These are phyloP conservation scores for Coilia nasus DNA, from an alignment of 2,797 vertebrate species.

Conservation along the genomic window DNA sequence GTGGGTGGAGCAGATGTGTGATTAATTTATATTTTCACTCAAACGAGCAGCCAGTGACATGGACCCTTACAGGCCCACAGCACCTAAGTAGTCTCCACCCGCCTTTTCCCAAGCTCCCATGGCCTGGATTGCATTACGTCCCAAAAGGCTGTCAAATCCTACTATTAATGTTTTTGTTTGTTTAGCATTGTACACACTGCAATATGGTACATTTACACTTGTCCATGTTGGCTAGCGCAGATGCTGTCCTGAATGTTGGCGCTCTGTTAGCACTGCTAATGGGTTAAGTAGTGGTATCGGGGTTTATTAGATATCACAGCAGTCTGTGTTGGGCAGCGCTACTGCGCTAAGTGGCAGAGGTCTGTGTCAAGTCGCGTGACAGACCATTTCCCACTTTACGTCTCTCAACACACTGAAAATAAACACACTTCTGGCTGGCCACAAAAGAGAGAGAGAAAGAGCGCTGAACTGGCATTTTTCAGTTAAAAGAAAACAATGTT, in stretches of 20 bases:
- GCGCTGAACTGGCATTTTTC: not conserved
- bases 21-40: constrained; percentile 56
- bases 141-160: not conserved
- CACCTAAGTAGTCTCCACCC: not conserved
- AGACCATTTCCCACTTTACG: not conserved
- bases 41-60: constrained; percentile 45
- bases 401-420: constrained; percentile 15
- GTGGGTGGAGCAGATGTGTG: constrained; percentile 25
- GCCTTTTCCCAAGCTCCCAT: not conserved
- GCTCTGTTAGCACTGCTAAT: not conserved
- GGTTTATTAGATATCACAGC: not conserved
- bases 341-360: not conserved
- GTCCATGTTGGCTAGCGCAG: not conserved
- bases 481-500: constrained; percentile 25
- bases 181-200: not conserved
- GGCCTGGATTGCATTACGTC: not conserved
- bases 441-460: not conserved
- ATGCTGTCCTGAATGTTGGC: not conserved
- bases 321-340: not conserved
- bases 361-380: not conserved
- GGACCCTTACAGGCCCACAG: not conserved
- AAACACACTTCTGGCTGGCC: not conserved
- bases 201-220: not conserved
- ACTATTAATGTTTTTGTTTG: not conserved
- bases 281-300: not conserved